Conservation (phyloP, 2,888 invertebrate genomes). For the Dascillus cervinus region DNA sequence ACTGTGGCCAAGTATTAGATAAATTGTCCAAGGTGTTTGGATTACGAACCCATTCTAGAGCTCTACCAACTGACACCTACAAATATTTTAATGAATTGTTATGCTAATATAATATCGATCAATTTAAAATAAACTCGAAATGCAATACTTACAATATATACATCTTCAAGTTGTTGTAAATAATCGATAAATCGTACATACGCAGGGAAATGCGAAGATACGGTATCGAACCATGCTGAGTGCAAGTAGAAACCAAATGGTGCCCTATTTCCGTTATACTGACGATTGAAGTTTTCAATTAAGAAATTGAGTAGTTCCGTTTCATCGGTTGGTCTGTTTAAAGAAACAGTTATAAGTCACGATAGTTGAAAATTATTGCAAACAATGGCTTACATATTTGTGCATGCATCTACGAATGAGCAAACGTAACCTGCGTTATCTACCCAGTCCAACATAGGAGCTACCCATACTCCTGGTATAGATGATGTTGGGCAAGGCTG, state of each 20-base stretch:
- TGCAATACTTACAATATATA: slow-evolving; percentile 52
- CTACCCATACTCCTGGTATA: slow-evolving; percentile 51
- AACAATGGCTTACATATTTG: slow-evolving; percentile 35
- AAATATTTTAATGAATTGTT: no score
- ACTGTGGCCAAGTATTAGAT: slow-evolving; percentile 27
- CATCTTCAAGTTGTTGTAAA: slow-evolving; percentile 47
- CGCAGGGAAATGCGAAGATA: slow-evolving; percentile 45
- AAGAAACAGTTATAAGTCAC: no score
- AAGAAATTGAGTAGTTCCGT: slow-evolving; percentile 51
- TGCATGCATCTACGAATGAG: slow-evolving; percentile 52
- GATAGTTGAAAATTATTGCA: no score
- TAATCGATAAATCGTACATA: slow-evolving; percentile 50
- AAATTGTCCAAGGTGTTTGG: slow-evolving; percentile 44
- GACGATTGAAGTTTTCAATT: slow-evolving; percentile 23
- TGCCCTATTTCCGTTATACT: slow-evolving; percentile 46
- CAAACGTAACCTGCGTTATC: slow-evolving; percentile 45
- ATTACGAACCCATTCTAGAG: slow-evolving; percentile 51
- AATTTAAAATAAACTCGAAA: no score
- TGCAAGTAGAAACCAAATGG: slow-evolving; percentile 63
- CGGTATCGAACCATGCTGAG: slow-evolving; percentile 52
- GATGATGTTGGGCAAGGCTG: slow-evolving; percentile 44
- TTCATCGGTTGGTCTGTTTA: slow-evolving; percentile 37
- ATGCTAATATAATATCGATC: neutral
- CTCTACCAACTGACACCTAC: slow-evolving; percentile 43
- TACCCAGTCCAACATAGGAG: slow-evolving; percentile 50